Conservation (phyloP, 2,797 vertebrate species). For the Capromys pilorides region DNA sequence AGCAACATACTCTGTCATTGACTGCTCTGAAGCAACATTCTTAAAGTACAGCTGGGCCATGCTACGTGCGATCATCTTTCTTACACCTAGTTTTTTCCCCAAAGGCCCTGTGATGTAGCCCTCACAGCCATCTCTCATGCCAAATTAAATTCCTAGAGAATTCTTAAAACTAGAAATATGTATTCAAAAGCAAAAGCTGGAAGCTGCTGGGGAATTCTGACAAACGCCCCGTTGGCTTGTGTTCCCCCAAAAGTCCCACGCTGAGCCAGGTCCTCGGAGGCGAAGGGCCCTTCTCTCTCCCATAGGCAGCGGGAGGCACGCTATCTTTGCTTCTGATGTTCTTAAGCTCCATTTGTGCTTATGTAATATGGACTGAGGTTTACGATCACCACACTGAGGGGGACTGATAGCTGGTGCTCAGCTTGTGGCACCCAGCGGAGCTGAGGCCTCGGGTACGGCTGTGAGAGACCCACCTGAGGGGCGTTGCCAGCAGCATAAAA, state of each 20-base stretch:
- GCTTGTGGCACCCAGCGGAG: too few species aligned
- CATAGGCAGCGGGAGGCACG: neutral
- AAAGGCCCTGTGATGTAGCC: neutral
- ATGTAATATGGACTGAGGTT: neutral
- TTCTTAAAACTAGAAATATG: neutral
- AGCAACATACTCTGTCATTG: neutral
- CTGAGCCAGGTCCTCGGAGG: neutral
- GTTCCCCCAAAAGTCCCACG: neutral
- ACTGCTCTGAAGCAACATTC: neutral
- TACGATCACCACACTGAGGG: neutral
- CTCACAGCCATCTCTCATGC: neutral
- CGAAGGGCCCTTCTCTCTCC: neutral
- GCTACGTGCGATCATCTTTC: neutral
- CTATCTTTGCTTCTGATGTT: neutral
- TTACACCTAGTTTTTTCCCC: neutral
- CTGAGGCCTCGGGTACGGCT: too few species aligned
- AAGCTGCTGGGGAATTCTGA: neutral
- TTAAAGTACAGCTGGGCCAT: neutral
- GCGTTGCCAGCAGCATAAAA: too few species aligned
- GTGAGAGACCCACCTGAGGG: too few species aligned
- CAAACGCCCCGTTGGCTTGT: neutral
- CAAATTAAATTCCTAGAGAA: neutral
- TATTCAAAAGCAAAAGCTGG: constrained; percentile 23
- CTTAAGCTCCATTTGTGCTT: neutral
- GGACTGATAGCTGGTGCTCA: too few species aligned